Base-by-base conservation (phyloP, 2,113 vertebrate genomes). In the Eclectus roratus region DNA sequence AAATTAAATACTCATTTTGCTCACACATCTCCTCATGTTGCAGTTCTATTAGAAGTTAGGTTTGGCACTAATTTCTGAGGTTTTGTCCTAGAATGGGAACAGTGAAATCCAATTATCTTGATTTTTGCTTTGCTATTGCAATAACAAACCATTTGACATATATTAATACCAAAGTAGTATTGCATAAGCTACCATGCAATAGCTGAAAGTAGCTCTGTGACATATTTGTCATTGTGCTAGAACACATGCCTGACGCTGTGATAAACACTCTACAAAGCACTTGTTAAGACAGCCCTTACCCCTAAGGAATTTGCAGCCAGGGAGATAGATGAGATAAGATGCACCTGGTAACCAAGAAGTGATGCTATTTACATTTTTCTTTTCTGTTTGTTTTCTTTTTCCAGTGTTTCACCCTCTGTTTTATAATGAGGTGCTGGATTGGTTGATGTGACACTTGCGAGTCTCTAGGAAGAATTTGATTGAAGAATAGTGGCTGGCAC, bases 301-400 rank as follows among this genome's bases (percentile, higher is more conserved):
- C 72, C 52, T 49, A 35, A 91, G 73, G 94, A 96, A 97, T 97
- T 83, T 93, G 93, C 65, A 93, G 86, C 91, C 80, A 69, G 43
- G 23, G 91, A 96, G 93, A 94, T 77, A 69, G 94, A 97, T 95
- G 96, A 96, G 96, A 97, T 96, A 97, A 96, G 85, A 92, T 92
- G 70, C 83, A 96, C 92, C 92, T 94, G 94, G 92, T 94, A 95
- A 97, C 94, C 83, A 86, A 96, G 83, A 95, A 90, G 80, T 80
- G 83, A 90, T 96, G 77, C 56, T 94, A 95, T 96, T 96, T 93
- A 87, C 94, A 76, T 95, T 95, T 96, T 96, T 95, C 80, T 88
- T 86, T 94, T 95, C 61, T 92, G 94, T 96, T 96, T 96, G 95
- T 91, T 96, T 96, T 95, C 83, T 96, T 89, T 94, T 72, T 66